A percentile compares a stretch with the other conserved stretches of the same genome.
Evolutionary conservation across 2,113 vertebrate genomes (phyloP).

Genomic region (Cettia cetti): DNA sequence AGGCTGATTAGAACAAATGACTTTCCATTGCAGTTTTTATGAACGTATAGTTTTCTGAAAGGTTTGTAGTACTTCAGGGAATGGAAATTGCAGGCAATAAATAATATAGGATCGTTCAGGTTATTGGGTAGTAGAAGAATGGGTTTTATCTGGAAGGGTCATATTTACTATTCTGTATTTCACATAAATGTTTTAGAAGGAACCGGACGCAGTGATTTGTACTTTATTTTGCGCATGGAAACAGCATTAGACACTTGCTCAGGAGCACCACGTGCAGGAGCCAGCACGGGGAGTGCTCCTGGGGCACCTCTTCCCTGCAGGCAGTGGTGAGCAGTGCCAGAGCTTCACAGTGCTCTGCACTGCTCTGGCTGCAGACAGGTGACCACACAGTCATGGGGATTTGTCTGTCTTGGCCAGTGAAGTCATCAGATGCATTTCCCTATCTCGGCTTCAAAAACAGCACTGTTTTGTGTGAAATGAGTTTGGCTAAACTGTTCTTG

Average conservation of each 20-base stretch:
- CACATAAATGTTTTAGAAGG: not conserved
- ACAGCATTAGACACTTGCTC: not conserved
- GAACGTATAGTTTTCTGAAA: slow-evolving; percentile 18
- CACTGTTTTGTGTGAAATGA: not conserved
- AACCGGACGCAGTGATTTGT: not conserved
- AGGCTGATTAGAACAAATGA: slow-evolving; percentile 19
- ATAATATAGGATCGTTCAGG: not conserved
- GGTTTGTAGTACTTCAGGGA: not conserved
- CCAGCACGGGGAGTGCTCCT: fast-evolving
- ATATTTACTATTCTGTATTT: slow-evolving; percentile 1
- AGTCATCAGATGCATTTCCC: not conserved
- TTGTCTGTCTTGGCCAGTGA: not conserved
- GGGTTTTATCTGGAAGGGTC: not conserved
- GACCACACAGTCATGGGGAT: not conserved
- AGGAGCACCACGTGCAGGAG: not conserved
- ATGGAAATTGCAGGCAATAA: not conserved
- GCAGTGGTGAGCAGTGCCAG: not conserved
- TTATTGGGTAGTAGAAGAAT: not conserved
- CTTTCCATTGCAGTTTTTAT: slow-evolving; percentile 37
- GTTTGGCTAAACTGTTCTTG: not conserved
- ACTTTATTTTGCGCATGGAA: not conserved
- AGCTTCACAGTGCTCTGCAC: not conserved
- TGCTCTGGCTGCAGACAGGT: not conserved
- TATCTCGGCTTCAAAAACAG: not conserved
- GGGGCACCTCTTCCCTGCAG: not conserved